Percentiles rank a stretch among this genome's conserved stretches.
These are phyloP conservation scores for Montipora cactus DNA, from an alignment of 64 coral and sea anemone genomes.

Conservation along the genomic window DNA sequence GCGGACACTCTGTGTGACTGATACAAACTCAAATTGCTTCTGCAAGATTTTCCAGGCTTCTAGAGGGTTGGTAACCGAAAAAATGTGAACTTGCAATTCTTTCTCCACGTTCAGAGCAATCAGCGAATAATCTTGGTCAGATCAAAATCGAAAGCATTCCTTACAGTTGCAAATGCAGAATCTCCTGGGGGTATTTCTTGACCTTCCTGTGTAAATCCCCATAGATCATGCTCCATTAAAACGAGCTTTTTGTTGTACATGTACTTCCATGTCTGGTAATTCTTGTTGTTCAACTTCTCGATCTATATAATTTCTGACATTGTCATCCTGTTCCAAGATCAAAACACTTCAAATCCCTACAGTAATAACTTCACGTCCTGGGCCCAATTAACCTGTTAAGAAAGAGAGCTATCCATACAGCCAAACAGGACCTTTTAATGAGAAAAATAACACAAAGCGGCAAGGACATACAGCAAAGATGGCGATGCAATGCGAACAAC, in stretches of 20 bases:
- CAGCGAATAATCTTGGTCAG: constrained; percentile 44
- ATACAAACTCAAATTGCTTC: constrained; percentile 58
- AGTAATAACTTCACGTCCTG: constrained; percentile 10
- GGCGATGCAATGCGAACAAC: too few species aligned
- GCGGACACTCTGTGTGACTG: constrained; percentile 53
- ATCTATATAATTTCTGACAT: constrained; percentile 13
- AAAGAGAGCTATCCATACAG: too few species aligned
- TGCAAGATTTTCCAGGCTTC: constrained; percentile 35
- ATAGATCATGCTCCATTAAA: constrained; percentile 57
- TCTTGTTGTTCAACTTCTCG: constrained; percentile 39
- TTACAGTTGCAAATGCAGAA: constrained; percentile 9
- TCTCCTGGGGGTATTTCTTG: constrained; percentile 29
- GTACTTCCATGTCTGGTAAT: constrained; percentile 59
- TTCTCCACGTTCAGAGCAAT: constrained; percentile 63
- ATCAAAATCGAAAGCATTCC: constrained; percentile 52
- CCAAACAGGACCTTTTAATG: not conserved
- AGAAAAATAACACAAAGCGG: not conserved
- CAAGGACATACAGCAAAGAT: too few species aligned
- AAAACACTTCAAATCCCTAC: not conserved
- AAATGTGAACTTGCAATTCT: constrained; percentile 50
- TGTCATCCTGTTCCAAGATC: not conserved
- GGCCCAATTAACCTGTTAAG: constrained; percentile 38
- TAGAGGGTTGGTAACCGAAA: constrained; percentile 23
- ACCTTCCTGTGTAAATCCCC: constrained; percentile 53
- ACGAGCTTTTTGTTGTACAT: constrained; percentile 37